phyloP scores from a whole-genome alignment of 1,140 invertebrate genomes.

The Aphaenogaster ashmeadi region DNA sequence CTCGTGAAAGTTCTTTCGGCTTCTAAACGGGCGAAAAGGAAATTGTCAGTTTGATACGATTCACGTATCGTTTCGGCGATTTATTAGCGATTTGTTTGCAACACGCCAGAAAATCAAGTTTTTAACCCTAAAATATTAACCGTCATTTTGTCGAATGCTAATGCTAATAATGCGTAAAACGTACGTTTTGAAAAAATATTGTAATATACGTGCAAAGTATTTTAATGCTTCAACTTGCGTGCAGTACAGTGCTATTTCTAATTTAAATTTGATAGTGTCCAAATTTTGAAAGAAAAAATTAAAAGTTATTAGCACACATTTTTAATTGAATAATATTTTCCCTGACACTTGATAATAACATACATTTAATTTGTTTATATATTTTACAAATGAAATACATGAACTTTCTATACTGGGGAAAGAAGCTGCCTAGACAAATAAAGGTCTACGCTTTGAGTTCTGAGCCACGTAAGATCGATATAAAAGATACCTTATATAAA shows the following conservation, averaged over 20 bases:
- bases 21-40: neutral
- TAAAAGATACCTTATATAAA: neutral
- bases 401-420: neutral
- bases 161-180: neutral
- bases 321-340: neutral
- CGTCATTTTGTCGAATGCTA: neutral
- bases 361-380: conserved; percentile 8
- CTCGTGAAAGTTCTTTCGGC: conserved; percentile 26
- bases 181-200: neutral
- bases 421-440: neutral
- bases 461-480: neutral
- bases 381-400: neutral
- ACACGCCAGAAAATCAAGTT: neutral
- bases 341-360: neutral
- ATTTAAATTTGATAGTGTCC: neutral
- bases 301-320: neutral
- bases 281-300: neutral
- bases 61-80: neutral
- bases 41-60: neutral
- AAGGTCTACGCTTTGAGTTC: neutral
- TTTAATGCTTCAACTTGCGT: neutral
- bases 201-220: neutral
- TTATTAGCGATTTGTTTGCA: neutral
- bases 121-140: neutral
- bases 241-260: neutral